phyloP scores from a whole-genome alignment of 30 jellyfish, hydroid and myxozoan species.

The Cassiopea andromeda region DNA sequence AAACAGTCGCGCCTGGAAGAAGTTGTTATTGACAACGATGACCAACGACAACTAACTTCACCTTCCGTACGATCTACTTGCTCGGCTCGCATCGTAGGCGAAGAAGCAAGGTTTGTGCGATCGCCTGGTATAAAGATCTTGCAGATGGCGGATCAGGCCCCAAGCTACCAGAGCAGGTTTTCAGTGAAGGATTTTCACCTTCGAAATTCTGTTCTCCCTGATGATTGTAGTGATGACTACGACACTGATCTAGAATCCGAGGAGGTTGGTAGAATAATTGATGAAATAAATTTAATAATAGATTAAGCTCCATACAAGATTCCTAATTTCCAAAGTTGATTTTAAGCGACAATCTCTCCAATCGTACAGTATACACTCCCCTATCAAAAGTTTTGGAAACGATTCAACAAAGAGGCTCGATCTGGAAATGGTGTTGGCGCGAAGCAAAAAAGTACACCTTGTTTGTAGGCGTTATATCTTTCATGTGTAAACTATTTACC shows the following conservation, averaged over 20 bases:
- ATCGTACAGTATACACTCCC: too few relatives aligned
- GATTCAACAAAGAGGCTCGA: too few relatives aligned
- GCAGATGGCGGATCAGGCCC: constrained; percentile 55
- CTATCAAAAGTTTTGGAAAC: too few relatives aligned
- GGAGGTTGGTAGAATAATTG: not conserved
- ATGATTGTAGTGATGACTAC: constrained; percentile 64
- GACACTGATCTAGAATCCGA: constrained; percentile 69
- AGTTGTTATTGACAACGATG: not conserved
- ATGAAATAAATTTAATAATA: not conserved
- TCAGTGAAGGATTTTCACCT: constrained; percentile 51
- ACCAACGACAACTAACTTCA: not conserved
- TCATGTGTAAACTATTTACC: too few relatives aligned
- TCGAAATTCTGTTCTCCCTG: constrained; percentile 29
- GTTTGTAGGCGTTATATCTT: too few relatives aligned
- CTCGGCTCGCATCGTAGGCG: constrained; percentile 12
- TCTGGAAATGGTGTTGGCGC: too few relatives aligned
- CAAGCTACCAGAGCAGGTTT: constrained; percentile 29
- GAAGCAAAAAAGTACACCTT: too few relatives aligned
- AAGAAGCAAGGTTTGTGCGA: constrained; percentile 29
- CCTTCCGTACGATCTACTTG: constrained; percentile 32
- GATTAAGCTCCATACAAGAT: not conserved
- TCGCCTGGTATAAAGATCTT: constrained; percentile 66
- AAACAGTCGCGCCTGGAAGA: not conserved
- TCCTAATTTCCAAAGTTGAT: not conserved
- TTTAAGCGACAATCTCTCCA: too few relatives aligned